Percentiles rank a stretch among this genome's conserved stretches.
These are phyloP conservation scores for Myiotriccus ornatus DNA, from an alignment of 2,797 vertebrate genomes.

Conservation along the genomic window DNA sequence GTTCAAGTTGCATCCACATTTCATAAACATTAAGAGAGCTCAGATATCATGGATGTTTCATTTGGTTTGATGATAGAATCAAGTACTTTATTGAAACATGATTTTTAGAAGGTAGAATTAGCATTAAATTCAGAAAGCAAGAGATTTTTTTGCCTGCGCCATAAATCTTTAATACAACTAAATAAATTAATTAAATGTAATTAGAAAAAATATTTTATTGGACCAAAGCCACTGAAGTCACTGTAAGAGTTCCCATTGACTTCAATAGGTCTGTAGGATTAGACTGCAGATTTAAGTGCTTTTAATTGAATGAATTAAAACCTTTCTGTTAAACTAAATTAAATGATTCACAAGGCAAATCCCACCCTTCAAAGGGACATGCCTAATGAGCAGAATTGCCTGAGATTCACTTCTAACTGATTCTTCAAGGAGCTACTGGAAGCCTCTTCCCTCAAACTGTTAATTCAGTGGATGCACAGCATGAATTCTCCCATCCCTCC, in stretches of 20 bases:
- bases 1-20: not conserved
- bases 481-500: constrained; percentile 15
- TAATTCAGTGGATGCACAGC: constrained; percentile 45
- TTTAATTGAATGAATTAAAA: not conserved
- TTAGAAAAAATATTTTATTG: not conserved
- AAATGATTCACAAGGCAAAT: constrained; percentile 5
- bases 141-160: not conserved
- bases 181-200: not conserved
- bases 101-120: not conserved
- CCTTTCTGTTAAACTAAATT: constrained; percentile 15
- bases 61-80: not conserved
- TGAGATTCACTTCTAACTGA: not conserved
- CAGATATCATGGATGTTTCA: not conserved
- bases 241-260: not conserved
- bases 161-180: not conserved
- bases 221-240: not conserved
- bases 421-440: constrained; percentile 40
- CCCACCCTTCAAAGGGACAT: not conserved
- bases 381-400: constrained; percentile 2
- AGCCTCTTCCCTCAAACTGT: constrained; percentile 12
- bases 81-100: not conserved
- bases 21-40: not conserved
- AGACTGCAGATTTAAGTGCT: not conserved
- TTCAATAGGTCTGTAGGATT: not conserved
- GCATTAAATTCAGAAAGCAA: not conserved